Percentiles rank a stretch among this genome's conserved stretches.
Evolutionary conservation across 1,140 invertebrate genomes (phyloP).

Genomic region (Meloidogyne exigua): DNA sequence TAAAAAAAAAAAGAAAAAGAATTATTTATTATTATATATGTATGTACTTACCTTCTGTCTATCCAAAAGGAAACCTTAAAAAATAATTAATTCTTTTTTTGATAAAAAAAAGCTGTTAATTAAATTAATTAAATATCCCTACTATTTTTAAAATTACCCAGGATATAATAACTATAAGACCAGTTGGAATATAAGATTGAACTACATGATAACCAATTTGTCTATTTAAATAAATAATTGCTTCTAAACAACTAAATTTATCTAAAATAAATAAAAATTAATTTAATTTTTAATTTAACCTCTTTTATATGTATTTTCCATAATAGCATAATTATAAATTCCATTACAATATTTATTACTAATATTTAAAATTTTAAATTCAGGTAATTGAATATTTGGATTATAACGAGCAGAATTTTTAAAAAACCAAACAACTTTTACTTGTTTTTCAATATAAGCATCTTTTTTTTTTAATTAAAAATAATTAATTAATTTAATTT

Average conservation of each 20-base stretch:
- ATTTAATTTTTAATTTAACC: slow-evolving; percentile 30
- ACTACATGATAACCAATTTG: slow-evolving; percentile 82
- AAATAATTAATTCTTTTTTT: not conserved
- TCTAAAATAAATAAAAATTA: slow-evolving; percentile 63
- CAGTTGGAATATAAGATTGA: slow-evolving; percentile 81
- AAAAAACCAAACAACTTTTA: slow-evolving; percentile 58
- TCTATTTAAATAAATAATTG: slow-evolving; percentile 79
- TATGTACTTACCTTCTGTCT: slow-evolving; percentile 49
- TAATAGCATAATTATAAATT: slow-evolving; percentile 60
- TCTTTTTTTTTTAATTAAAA: slow-evolving; percentile 27
- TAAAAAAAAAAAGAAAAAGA: not conserved
- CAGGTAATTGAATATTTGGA: slow-evolving; percentile 55
- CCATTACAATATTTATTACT: slow-evolving; percentile 56
- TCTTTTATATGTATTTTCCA: slow-evolving; percentile 50
- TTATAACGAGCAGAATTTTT: slow-evolving; percentile 52
- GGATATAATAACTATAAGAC: slow-evolving; percentile 78
- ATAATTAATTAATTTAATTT: not conserved
- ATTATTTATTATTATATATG: no score
- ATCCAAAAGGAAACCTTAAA: slow-evolving; percentile 62
- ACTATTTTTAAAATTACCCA: slow-evolving; percentile 71
- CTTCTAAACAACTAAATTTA: slow-evolving; percentile 70
- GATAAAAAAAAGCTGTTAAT: no score
- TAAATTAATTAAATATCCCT: no score
- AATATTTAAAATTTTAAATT: slow-evolving; percentile 53
- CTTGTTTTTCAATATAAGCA: slow-evolving; percentile 59